Base-by-base conservation (phyloP, 2,113 vertebrate genomes). In the Pelmatolapia mariae region DNA sequence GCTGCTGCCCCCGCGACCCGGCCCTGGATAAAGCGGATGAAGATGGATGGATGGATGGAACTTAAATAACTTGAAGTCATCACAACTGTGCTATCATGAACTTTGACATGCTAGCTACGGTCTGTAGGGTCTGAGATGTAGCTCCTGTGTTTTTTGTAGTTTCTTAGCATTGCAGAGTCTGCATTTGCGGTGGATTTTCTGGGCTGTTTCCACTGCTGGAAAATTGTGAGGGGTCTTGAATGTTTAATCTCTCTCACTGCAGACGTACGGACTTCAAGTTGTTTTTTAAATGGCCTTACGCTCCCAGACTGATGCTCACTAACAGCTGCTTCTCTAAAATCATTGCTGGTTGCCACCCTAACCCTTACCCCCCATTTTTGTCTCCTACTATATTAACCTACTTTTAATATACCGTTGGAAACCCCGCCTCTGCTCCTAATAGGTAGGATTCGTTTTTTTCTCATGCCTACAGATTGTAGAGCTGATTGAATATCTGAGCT, bases 121-220 rank as follows among this genome's bases (percentile, higher is more conserved):
- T 36, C 31, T 36, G 18, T 63, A 63, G 59, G 18, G 59, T 66
- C 31, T 36, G 61, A n/a, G 31, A 66, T 66, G 31, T 66, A 36
- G 61, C 61, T 66, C 31, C 31, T 66, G 61, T 36, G 18, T 1
- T n/a, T 36, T 66, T n/a, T 66, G 61, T 36, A 36, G 10, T 36
- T 66, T 66, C 31, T n/a, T 66, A 66, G 31, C 16, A 63, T 33
- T 36, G 59, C 59, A 7, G 3, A 66, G 3, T 66, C 1, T n/a
- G 31, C 2, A n/a, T 18, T 36, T 8, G 31, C 10, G 12, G 31
- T 0, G 61, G 31, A 0, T 66, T 66, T 66, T 36, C 0, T 66
- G 61, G 61, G 6, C 18, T 66, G 61, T 66, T 61, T 61, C 31
- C 31, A 66, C 18, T 66, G 61, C 18, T 66, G 61, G 31, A 12